phyloP scores from a whole-genome alignment of 2,888 invertebrate species.

The Oligia latruncula region DNA sequence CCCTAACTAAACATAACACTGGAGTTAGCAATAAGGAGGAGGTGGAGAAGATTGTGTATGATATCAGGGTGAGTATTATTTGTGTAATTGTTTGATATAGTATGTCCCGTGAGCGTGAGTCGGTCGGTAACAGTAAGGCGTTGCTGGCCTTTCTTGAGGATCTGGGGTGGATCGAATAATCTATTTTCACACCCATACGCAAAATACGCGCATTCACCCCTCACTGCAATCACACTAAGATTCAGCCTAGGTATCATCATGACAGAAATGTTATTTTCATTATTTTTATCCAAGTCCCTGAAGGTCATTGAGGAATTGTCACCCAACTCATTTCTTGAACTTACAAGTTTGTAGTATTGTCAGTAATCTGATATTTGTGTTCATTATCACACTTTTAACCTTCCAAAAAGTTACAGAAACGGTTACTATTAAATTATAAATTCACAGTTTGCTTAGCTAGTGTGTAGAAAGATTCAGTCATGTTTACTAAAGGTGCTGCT shows the following conservation, averaged over 20 bases:
- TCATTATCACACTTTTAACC: neutral
- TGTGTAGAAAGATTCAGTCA: neutral
- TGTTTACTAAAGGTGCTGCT: neutral
- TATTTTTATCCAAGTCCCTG: neutral
- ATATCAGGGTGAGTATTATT: slow-evolving; percentile 89
- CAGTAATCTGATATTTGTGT: neutral
- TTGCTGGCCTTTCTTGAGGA: no score
- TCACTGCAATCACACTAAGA: neutral
- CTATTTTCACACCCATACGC: no score
- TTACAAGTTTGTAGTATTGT: neutral
- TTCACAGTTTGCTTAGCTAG: neutral
- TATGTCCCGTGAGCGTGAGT: no score
- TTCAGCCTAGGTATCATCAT: neutral
- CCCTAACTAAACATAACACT: slow-evolving; percentile 92
- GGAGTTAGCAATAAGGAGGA: slow-evolving; percentile 85
- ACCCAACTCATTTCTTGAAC: neutral
- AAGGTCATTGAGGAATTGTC: neutral
- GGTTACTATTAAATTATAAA: neutral
- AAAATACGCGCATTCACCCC: neutral
- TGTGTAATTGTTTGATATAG: neutral
- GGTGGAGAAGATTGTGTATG: slow-evolving; percentile 90
- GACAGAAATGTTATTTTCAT: neutral
- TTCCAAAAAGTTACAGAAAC: neutral
- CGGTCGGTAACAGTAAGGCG: no score
- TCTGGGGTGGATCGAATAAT: no score